Base-by-base conservation (phyloP, 2,113 vertebrate species). In the Melanerpes formicivorus region DNA sequence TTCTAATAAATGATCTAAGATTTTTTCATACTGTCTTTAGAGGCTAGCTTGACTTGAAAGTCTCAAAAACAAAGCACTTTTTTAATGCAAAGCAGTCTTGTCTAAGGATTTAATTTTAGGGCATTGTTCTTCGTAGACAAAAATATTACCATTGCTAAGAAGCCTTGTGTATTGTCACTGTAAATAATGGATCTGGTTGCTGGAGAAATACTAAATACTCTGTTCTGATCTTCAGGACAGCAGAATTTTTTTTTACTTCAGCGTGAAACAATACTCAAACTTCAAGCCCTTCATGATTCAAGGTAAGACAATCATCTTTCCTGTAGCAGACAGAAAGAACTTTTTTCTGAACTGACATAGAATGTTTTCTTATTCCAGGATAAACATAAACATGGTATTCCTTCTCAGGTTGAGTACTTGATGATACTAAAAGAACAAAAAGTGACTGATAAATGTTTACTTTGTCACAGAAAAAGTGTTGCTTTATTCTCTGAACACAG, bases 321-420 rank as follows among this genome's bases (percentile, higher is more conserved):
- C 17, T 3, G 1, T 7, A 76, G 77, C 32, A 95, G 74, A 85
- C 12, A 65, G 65, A 75, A 85, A 50, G 13, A 52, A 71, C 30
- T 26, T 66, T 44, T 48, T 84, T 69, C 73, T 50, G 52, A 93
- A 37, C 25, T 32, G 34, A 64, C 62, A 90, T 16, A 72, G 26
- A 71, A 60, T 44, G 42, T 56, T 90, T 77, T 75, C 58, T 79
- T n/a, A 58, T 86, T 87, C 92, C 48, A 81, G 91, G 40, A 66
- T 23, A 85, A 94, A 90, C 54, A 46, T 69, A 46, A 84, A 64
- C 89, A 65, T 42, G 2, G 2, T 76, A 11, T 54, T 88, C 29
- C 71, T 93, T 88, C 79, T 94, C 73, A 91, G 62, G 76, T 12
- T 89, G 63, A 74, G 62, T 30, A 85, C 54, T 74, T 78, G 40